Base-by-base conservation (phyloP, 1,140 invertebrate genomes). In the Heliconius hermathena region DNA sequence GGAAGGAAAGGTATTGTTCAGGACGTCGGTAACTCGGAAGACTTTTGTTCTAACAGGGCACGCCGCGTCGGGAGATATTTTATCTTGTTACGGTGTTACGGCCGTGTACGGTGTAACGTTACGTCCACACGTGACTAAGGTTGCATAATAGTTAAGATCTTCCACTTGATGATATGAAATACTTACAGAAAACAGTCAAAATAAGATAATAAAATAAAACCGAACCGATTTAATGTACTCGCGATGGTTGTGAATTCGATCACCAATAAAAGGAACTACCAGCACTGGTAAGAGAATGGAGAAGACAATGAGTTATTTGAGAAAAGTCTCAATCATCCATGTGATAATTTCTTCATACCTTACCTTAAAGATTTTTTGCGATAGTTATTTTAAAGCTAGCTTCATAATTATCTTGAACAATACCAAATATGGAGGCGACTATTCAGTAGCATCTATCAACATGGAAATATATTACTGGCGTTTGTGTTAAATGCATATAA, bases 71-170 rank as follows among this genome's bases (percentile, higher is more conserved):
- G 80, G 78, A 77, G 83, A 87, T 86, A 90, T 85, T 89, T 91
- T 92, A 92, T 92, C 89, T 91, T 87, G 89, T 90, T 90, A 90
- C 89, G 88, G n/a, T n/a, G n/a, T n/a, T n/a, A n/a, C n/a, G 84
- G 85, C 87, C 87, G 88, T 83, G 83, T 85, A 80, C 78, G 78
- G 80, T 83, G 84, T 83, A 36, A 66, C 76, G 76, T 36, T 72
- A 72, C 76, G 71, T 72, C 41, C 46, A 71, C 70, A 52, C 66
- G 70, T 71, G 76, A 72, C 76, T 54, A 60, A 72, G 20, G 70
- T 77, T 26, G 71, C 26, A 22, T 46, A 77, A 77, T 77, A 26
- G 22, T 70, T 54, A 36, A 72, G 46, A 46, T 75, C 57, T 16
- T 66, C n/a, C 52, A 66, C 11, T 66, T 57, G 54, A 22, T 22